Percentiles rank a stretch among this genome's conserved stretches.
These are phyloP conservation scores for Actinia tenebrosa DNA, from an alignment of 64 coral and sea anemone species.

Conservation along the genomic window DNA sequence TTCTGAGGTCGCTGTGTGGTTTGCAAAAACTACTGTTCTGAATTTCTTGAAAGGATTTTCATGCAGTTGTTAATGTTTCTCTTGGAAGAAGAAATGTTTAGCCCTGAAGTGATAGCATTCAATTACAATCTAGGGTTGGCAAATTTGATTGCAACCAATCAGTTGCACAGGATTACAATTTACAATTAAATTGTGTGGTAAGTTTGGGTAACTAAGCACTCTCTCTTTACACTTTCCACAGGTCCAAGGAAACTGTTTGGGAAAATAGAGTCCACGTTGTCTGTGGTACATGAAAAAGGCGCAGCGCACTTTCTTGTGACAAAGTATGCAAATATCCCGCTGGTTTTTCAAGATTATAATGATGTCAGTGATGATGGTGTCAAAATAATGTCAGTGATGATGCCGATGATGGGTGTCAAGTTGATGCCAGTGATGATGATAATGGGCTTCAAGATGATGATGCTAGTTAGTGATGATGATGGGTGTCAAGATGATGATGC, in stretches of 20 bases:
- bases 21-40: not conserved
- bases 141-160: too few relatives aligned
- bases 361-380: not conserved
- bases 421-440: too few relatives aligned
- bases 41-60: not conserved
- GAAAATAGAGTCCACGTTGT: not conserved
- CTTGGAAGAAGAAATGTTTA: not conserved
- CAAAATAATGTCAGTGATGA: too few relatives aligned
- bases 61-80: not conserved
- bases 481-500: not conserved
- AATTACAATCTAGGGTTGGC: too few relatives aligned
- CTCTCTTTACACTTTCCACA: too few relatives aligned
- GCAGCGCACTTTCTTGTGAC: not conserved
- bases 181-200: too few relatives aligned
- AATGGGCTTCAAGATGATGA: not conserved
- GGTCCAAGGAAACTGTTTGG: too few relatives aligned
- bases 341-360: not conserved
- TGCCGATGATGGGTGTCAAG: too few relatives aligned
- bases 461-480: not conserved
- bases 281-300: not conserved
- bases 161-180: too few relatives aligned
- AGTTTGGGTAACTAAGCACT: too few relatives aligned
- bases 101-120: not conserved
- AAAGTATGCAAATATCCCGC: too few relatives aligned
- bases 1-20: not conserved